These are phyloP conservation scores for Heloderma charlesbogerti DNA, from an alignment of 2,113 vertebrate genomes.

Conservation along the genomic window DNA sequence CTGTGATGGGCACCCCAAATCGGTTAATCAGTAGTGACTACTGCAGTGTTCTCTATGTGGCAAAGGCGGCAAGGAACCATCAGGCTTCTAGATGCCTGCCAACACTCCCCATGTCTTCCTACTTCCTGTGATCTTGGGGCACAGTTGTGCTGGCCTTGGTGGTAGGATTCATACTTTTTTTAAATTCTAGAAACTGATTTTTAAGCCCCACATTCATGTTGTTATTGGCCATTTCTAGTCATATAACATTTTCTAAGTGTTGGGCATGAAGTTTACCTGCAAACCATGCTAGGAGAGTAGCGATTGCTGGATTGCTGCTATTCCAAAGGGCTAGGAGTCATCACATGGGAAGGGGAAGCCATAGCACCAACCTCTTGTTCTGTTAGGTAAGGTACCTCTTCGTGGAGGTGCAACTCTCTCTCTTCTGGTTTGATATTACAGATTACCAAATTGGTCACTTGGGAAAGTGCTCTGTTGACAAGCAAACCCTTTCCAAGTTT, in stretches of 20 bases:
- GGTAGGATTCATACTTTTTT: background rate
- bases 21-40: too few relatives aligned
- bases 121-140: too few relatives aligned
- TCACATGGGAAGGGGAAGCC: background rate
- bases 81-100: too few relatives aligned
- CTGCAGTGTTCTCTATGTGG: too few relatives aligned
- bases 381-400: background rate
- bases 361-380: constrained; percentile 16
- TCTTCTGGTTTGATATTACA: background rate
- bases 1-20: background rate
- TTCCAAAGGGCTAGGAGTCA: constrained; percentile 16
- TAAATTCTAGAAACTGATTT: background rate
- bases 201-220: background rate
- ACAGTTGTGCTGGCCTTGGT: too few relatives aligned
- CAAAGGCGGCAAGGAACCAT: too few relatives aligned
- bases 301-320: background rate
- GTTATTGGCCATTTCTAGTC: background rate
- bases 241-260: background rate
- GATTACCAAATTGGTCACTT: background rate
- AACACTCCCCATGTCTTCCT: too few relatives aligned
- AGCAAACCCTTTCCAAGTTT: constrained; percentile 44
- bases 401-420: background rate
- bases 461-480: constrained; percentile 21
- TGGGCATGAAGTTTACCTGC: background rate
- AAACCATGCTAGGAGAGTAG: background rate